Conservation (phyloP, 2,113 vertebrate species). For the Hippocampus zosterae region DNA sequence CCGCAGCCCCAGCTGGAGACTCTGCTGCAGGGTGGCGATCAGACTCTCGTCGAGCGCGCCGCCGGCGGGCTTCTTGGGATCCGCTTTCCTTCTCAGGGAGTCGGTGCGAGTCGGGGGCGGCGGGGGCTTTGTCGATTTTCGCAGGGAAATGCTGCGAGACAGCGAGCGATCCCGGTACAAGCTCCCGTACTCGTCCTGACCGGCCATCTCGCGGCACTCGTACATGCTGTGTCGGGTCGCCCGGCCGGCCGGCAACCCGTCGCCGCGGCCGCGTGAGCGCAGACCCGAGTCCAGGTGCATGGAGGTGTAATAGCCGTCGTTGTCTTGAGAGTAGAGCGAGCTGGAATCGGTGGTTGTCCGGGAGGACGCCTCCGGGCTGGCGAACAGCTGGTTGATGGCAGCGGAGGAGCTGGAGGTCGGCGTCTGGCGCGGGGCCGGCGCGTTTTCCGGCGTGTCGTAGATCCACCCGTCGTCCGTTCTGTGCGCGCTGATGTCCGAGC, state of each 20-base stretch:
- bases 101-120: conserved; percentile 89
- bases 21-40: conserved; percentile 89
- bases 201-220: conserved; percentile 74
- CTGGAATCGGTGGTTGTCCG: conserved; percentile 76
- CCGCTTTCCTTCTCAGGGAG: conserved; percentile 83
- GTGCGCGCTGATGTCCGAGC: conserved; percentile 69
- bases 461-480: conserved; percentile 78
- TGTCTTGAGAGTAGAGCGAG: conserved; percentile 84
- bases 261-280: conserved; percentile 67
- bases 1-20: conserved; percentile 81
- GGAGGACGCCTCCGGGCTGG: conserved; percentile 80
- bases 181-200: conserved; percentile 64
- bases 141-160: conserved; percentile 87
- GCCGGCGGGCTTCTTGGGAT: conserved; percentile 72
- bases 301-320: conserved; percentile 79
- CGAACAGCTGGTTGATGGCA: conserved; percentile 80
- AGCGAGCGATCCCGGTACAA: conserved; percentile 78
- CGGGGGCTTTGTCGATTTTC: conserved; percentile 90
- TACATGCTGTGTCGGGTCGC: conserved; percentile 82
- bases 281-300: conserved; percentile 75
- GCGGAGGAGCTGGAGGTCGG: conserved; percentile 78
- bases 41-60: conserved; percentile 84
- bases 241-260: conserved; percentile 66
- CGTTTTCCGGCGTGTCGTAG: conserved; percentile 71
- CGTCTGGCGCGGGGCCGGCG: conserved; percentile 62